Evolutionary conservation across 2,888 invertebrate species (phyloP).

Genomic region (Ischnura elegans): DNA sequence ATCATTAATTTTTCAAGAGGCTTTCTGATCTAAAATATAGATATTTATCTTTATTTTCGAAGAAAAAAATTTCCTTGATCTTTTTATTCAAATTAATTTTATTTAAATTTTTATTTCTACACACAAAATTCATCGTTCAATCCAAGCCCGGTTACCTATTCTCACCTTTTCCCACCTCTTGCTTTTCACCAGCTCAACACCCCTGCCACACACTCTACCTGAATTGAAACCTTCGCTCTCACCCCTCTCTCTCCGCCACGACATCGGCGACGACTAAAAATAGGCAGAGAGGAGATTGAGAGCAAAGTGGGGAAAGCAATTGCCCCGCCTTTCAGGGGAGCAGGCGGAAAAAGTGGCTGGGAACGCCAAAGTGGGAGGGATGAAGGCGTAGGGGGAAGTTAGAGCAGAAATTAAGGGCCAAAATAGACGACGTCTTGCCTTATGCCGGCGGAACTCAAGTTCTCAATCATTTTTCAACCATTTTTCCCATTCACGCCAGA

Average conservation of each 20-base stretch:
- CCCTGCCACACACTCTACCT: neutral
- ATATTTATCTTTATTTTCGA: too few relatives aligned
- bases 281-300: slow-evolving; percentile 28
- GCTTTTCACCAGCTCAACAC: neutral
- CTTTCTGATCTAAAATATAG: too few relatives aligned
- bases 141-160: too few relatives aligned
- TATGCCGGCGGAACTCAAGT: neutral
- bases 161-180: too few relatives aligned
- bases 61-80: too few relatives aligned
- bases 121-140: too few relatives aligned
- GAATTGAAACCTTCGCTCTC: neutral
- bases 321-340: slow-evolving; percentile 47
- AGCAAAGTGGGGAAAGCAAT: slow-evolving; percentile 64
- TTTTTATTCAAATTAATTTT: too few relatives aligned
- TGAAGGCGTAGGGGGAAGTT: neutral
- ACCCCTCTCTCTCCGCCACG: neutral
- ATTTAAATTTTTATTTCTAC: too few relatives aligned
- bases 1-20: too few relatives aligned
- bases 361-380: neutral
- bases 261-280: neutral
- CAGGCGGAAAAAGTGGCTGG: neutral
- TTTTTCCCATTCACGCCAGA: too few relatives aligned
- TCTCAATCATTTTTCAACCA: too few relatives aligned
- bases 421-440: neutral
- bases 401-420: neutral